These are phyloP conservation scores for Alcedo quadribrachys DNA, from an alignment of 2,797 vertebrate genomes.

Conservation along the genomic window DNA sequence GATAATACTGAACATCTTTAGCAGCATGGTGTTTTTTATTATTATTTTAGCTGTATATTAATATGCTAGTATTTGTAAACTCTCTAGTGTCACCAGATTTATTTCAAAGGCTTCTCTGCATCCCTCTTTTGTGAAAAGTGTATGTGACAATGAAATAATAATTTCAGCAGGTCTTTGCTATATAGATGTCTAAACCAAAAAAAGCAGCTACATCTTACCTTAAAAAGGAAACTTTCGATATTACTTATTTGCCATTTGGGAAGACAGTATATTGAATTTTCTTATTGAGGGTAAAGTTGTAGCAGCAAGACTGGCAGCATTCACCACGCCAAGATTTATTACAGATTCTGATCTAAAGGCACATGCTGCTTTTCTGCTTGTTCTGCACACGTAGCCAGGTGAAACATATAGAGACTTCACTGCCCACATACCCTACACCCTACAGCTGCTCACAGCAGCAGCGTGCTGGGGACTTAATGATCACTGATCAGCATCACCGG, in stretches of 20 bases:
- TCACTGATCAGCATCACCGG: background rate
- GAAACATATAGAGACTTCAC: background rate
- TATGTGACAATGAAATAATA: slow-evolving; percentile 72
- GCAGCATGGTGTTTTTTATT: slow-evolving; percentile 87
- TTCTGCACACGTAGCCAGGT: background rate
- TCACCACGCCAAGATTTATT: background rate
- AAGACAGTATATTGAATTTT: slow-evolving; percentile 48
- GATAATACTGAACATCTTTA: slow-evolving; percentile 87
- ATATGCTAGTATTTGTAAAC: slow-evolving; percentile 89
- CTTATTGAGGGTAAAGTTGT: slow-evolving; percentile 17
- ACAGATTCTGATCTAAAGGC: background rate
- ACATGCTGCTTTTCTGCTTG: background rate
- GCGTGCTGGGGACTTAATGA: background rate
- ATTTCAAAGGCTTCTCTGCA: slow-evolving; percentile 76
- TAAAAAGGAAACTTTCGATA: slow-evolving; percentile 35
- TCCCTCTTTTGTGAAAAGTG: slow-evolving; percentile 76
- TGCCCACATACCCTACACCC: background rate
- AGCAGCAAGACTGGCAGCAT: slow-evolving; percentile 27
- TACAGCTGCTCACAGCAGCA: background rate
- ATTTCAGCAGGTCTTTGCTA: slow-evolving; percentile 48
- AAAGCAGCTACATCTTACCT: slow-evolving; percentile 31
- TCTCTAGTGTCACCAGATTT: slow-evolving; percentile 83
- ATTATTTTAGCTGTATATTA: slow-evolving; percentile 88
- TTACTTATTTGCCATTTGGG: slow-evolving; percentile 43
- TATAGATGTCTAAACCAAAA: slow-evolving; percentile 29